Base-by-base conservation (phyloP, 1,140 invertebrate genomes). In the Nebria ingens region DNA sequence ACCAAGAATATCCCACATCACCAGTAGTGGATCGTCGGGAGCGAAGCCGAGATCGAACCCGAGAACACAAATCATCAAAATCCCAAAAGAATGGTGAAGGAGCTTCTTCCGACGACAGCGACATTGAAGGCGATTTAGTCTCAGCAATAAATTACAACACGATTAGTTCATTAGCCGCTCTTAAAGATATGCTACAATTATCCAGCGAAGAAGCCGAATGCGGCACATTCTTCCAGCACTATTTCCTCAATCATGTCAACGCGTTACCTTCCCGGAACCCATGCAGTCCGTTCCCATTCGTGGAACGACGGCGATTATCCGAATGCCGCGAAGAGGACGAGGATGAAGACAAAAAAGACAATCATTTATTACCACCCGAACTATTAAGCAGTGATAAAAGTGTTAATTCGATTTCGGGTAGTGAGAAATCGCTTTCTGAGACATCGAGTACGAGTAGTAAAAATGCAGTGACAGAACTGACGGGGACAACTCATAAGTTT, bases 251-350 rank as follows among this genome's bases (percentile, higher is more conserved):
- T 49, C 83, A 85, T 62, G 81, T 82, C 45, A 85, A 84, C 66
- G 74, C 79, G 52, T 63, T 83, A 25, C 81, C 81, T 2, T 81
- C 78, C 50, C 70, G 78, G 38, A 80, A 77, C 62, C 70, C n/a
- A 3, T 66, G 74, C 58, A 60, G 79, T 61, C 61, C 82, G 60
- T 69, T 82, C 65, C 66, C 81, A 56, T 77, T 79, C 69, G 55
- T 76, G 65, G 82, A 82, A 69, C 69, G 78, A 0, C 75, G 87
- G n/a, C 76, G 87, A 1, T 67, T 89, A 51, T 89, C 86, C 3
- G 85, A 89, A 68, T 89, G 87, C 65, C 79, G 84, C 22, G 87
- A 89, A 62, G 87, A 88, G 70, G 86, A 88, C 62, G 87, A 89
- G 67, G 82, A 85, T 23, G 80, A 83, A 53, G 84, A 85, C 49